phyloP scores from a whole-genome alignment of 1,140 invertebrate genomes.

The Hetaerina americana region DNA sequence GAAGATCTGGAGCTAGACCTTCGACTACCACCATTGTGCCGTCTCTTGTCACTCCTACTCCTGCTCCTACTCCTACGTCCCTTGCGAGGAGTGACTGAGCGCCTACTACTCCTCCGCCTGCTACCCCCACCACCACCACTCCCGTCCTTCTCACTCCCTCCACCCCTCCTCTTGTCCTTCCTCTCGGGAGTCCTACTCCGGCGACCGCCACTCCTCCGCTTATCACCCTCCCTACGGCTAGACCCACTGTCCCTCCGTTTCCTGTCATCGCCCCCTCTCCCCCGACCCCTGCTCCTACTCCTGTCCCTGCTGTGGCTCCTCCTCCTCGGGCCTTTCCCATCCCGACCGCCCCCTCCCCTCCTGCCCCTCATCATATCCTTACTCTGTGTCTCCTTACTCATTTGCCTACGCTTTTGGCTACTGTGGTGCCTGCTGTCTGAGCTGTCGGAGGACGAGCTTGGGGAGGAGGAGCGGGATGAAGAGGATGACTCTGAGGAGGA shows the following conservation, averaged over 20 bases:
- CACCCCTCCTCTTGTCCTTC: conserved; percentile 5
- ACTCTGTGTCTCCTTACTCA: background rate
- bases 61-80: background rate
- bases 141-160: background rate
- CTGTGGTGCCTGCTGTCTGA: background rate
- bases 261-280: background rate
- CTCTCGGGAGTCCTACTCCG: conserved; percentile 3
- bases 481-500: background rate
- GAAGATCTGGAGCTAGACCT: background rate
- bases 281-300: conserved; percentile 6
- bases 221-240: background rate
- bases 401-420: background rate
- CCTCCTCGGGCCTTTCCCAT: conserved; percentile 5
- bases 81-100: background rate
- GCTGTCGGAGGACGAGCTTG: background rate
- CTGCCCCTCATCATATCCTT: background rate
- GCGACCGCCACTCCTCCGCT: background rate
- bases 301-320: conserved; percentile 3
- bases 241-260: background rate
- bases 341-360: conserved; percentile 3
- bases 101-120: background rate
- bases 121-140: background rate
- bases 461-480: conserved; percentile 2
- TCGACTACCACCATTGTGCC: background rate
- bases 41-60: background rate